Conservation (phyloP, 2,113 vertebrate species). For the Lonchura striata region DNA sequence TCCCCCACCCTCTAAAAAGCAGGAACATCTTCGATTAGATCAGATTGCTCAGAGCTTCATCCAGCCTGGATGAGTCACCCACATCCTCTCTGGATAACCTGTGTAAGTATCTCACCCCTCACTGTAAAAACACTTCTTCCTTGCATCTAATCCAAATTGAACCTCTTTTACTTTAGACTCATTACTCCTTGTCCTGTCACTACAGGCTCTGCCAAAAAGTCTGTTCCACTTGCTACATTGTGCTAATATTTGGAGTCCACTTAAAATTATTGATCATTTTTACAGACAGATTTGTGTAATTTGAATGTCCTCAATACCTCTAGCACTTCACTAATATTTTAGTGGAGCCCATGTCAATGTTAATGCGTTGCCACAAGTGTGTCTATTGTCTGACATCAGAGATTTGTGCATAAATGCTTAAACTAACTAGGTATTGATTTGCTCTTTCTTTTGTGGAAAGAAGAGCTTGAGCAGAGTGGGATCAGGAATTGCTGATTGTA, state of each 20-base stretch:
- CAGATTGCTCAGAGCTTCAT: background rate
- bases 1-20: background rate
- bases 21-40: background rate
- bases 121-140: background rate
- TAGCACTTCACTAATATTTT: background rate
- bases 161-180: background rate
- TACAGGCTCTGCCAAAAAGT: background rate
- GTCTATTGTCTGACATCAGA: background rate
- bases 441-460: background rate
- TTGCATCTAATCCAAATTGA: background rate
- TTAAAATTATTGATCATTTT: background rate
- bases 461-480: background rate
- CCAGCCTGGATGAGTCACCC: background rate
- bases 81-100: background rate
- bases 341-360: background rate
- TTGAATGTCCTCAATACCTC: background rate
- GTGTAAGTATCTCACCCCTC: background rate
- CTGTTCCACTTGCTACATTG: background rate
- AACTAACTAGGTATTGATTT: slow-evolving; percentile 36
- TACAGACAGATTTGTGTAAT: background rate
- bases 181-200: background rate
- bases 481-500: background rate
- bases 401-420: background rate
- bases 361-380: background rate
- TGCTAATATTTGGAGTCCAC: background rate